Base-by-base conservation (phyloP, 2,113 vertebrate species). In the Gila orcuttii region DNA sequence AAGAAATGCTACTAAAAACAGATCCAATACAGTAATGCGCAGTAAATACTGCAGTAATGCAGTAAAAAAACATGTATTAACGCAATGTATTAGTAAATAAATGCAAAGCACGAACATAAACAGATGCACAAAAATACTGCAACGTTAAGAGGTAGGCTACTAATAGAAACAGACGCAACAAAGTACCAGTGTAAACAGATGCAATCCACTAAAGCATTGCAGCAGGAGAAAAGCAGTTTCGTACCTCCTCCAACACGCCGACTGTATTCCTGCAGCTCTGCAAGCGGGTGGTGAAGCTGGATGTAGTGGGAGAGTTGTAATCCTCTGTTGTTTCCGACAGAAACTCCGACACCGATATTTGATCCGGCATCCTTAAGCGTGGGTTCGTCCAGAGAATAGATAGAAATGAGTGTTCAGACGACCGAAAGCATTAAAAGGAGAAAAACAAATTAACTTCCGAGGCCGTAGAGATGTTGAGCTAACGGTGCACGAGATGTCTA, bases 291-390 rank as follows among this genome's bases (percentile, higher is more conserved):
- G 98, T 99, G 96, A 99, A 99, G 94, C 97, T 99, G 95, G 98
- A 87, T 28, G 87, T 99, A 64, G 98, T 99, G 85, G 98, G 98
- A 86, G 98, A 99, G 94, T 99, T 99, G 95, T 99, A 99, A 96
- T 99, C 98, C 96, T 99, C 98, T 91, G 97, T 99, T 83, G 98
- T 98, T 95, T 99, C 98, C 93, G 97, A 96, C 93, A 99, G 97
- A 93, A 99, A 97, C 94, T 97, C 96, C 93, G 96, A 96, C 88
- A 97, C 96, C 88, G 95, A 95, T 94, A 97, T 97, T 94, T 96
- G 96, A 95, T 97, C 96, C 94, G 96, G 96, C 96, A 97, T 97
- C 96, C 96, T 97, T 62, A 75, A 86, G 80, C 64, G 76, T 66
- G 57, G 21, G 88, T 87, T 91, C 69, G 91, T 90, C 93, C 92